Conservation (phyloP, 2,888 invertebrate species). For the Pemphredon lugubris region DNA sequence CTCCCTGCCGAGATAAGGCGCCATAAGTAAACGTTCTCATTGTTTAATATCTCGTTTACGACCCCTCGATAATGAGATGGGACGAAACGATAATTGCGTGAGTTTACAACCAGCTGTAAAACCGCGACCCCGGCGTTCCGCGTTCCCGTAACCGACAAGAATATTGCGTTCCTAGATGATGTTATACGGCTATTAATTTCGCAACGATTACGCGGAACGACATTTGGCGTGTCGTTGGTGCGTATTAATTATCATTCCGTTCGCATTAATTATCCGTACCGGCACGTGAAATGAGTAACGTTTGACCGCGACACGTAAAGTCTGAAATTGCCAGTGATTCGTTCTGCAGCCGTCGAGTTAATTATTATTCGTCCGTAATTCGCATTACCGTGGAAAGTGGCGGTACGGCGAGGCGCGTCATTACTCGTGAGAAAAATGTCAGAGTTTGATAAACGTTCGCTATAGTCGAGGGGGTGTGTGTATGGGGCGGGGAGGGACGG, state of each 20-base stretch:
- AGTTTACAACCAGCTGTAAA: not conserved
- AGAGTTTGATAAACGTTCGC: conserved; percentile 63
- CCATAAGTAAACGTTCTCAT: not conserved
- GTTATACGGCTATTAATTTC: not conserved
- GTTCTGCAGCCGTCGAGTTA: not conserved
- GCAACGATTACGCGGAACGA: not conserved
- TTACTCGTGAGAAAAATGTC: conserved; percentile 51
- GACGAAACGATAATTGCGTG: not conserved
- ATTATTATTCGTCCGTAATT: conserved; percentile 36
- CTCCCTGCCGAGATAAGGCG: no score
- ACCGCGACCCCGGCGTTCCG: not conserved
- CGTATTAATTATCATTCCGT: not conserved
- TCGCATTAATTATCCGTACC: not conserved
- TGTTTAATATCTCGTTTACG: not conserved
- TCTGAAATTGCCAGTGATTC: not conserved
- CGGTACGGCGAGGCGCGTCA: no score
- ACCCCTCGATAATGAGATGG: not conserved
- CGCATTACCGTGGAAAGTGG: not conserved
- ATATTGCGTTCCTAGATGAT: not conserved
- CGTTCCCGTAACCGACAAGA: not conserved
- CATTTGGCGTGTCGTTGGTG: not conserved
- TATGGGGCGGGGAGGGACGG: no score
- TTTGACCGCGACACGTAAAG: not conserved
- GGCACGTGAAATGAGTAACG: conserved; percentile 2
- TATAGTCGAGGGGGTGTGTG: no score